phyloP scores from a whole-genome alignment of 1,140 invertebrate genomes.

The Zaprionus ornatus region DNA sequence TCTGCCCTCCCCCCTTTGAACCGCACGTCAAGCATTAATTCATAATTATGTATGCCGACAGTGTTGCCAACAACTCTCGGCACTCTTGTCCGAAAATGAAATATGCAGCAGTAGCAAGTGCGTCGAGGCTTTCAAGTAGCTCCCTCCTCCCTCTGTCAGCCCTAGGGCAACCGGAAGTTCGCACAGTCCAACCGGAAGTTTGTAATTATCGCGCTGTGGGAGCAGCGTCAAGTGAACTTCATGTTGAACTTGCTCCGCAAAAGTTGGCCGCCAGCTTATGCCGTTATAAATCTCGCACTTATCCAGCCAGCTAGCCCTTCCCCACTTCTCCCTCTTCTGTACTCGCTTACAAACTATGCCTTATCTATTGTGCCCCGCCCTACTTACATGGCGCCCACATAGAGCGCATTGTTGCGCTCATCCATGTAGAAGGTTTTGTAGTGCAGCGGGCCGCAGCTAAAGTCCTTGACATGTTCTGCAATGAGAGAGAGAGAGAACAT shows the following conservation, averaged over 20 bases:
- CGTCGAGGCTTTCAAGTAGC: slow-evolving; percentile 27
- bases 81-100: slow-evolving; percentile 54
- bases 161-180: slow-evolving; percentile 31
- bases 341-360: not conserved
- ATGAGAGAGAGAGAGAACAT: slow-evolving; percentile 79
- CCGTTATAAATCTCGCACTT: slow-evolving; percentile 17
- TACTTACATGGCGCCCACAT: slow-evolving; percentile 95
- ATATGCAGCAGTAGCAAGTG: slow-evolving; percentile 62
- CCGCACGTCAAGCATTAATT: slow-evolving; percentile 72
- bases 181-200: slow-evolving; percentile 61
- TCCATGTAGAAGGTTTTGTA: slow-evolving; percentile 94
- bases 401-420: slow-evolving; percentile 89
- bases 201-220: slow-evolving; percentile 60
- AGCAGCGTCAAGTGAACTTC: slow-evolving; percentile 2
- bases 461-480: slow-evolving; percentile 93
- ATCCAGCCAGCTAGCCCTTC: not conserved
- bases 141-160: not conserved
- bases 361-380: not conserved
- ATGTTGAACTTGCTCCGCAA: slow-evolving; percentile 34
- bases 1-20: not conserved
- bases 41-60: slow-evolving; percentile 83
- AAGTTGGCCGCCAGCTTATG: slow-evolving; percentile 21
- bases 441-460: slow-evolving; percentile 91
- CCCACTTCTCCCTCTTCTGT: not conserved
- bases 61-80: slow-evolving; percentile 58